A percentile compares a stretch with the other conserved stretches of the same genome.
These are phyloP conservation scores for Nettapus auritus DNA, from an alignment of 2,113 vertebrate species.

Conservation along the genomic window DNA sequence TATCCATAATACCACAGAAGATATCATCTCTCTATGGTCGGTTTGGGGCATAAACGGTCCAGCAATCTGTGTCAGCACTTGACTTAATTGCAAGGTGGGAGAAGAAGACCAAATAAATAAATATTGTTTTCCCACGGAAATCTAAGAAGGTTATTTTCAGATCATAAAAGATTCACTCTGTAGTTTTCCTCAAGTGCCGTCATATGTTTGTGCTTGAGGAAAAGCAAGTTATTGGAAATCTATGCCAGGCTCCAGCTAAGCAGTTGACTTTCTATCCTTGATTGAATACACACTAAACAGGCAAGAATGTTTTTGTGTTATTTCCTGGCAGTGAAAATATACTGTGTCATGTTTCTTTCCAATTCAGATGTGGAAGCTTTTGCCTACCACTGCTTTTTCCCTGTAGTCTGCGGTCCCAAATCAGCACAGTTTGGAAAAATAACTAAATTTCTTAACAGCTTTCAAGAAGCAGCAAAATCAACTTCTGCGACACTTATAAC, in stretches of 20 bases:
- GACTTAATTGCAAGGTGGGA: slow-evolving; percentile 22
- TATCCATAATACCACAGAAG: background rate
- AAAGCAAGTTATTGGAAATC: slow-evolving; percentile 65
- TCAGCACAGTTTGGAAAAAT: background rate
- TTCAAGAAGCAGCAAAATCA: slow-evolving; percentile 1
- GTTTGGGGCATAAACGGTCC: background rate
- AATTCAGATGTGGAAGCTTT: slow-evolving; percentile 43
- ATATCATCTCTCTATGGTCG: background rate
- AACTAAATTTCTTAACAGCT: background rate
- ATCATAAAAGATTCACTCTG: slow-evolving; percentile 4
- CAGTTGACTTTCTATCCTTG: slow-evolving; percentile 62
- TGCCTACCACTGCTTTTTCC: slow-evolving; percentile 27
- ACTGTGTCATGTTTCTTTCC: slow-evolving; percentile 41
- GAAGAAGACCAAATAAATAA: slow-evolving; percentile 7
- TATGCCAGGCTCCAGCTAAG: slow-evolving; percentile 36
- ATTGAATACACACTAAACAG: slow-evolving; percentile 55
- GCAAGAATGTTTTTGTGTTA: slow-evolving; percentile 67
- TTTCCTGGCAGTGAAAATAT: slow-evolving; percentile 62
- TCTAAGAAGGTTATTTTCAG: background rate
- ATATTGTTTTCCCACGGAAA: background rate
- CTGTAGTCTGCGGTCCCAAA: slow-evolving; percentile 28
- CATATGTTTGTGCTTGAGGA: background rate
- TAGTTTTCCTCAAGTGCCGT: slow-evolving; percentile 20
- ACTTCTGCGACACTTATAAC: background rate
- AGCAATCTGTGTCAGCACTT: background rate